phyloP scores from a whole-genome alignment of 2,113 vertebrate genomes.

The Laterallus jamaicensis region DNA sequence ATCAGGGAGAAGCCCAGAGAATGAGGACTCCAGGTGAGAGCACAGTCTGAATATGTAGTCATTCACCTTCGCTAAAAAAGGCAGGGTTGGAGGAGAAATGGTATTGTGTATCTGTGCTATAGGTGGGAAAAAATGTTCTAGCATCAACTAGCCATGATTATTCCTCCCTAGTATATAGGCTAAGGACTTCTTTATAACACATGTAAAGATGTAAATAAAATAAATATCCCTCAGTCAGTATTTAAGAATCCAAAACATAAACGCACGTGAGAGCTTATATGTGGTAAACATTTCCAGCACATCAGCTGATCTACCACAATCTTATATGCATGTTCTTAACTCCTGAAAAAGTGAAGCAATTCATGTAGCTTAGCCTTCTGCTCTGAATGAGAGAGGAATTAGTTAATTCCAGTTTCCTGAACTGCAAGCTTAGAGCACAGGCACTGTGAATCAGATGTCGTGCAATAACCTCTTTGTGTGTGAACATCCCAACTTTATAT shows the following conservation, averaged over 20 bases:
- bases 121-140: background rate
- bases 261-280: background rate
- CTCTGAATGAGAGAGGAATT: conserved; percentile 25
- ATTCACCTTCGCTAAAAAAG: background rate
- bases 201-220: background rate
- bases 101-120: background rate
- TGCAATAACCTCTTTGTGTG: background rate
- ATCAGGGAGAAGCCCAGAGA: background rate
- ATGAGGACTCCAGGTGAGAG: background rate
- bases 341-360: conserved; percentile 8
- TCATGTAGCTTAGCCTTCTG: background rate
- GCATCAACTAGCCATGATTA: background rate
- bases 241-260: background rate
- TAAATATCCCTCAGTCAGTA: background rate
- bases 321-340: background rate
- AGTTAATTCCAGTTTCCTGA: conserved; percentile 46
- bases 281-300: background rate
- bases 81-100: background rate
- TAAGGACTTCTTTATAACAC: background rate
- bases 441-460: conserved; percentile 10
- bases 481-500: conserved; percentile 26
- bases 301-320: background rate
- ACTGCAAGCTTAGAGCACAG: background rate
- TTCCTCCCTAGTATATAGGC: background rate
- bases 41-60: background rate